A percentile compares a stretch with the other conserved stretches of the same genome.
phyloP scores from a whole-genome alignment of 2,797 vertebrate genomes.

The Glyptemys insculpta region DNA sequence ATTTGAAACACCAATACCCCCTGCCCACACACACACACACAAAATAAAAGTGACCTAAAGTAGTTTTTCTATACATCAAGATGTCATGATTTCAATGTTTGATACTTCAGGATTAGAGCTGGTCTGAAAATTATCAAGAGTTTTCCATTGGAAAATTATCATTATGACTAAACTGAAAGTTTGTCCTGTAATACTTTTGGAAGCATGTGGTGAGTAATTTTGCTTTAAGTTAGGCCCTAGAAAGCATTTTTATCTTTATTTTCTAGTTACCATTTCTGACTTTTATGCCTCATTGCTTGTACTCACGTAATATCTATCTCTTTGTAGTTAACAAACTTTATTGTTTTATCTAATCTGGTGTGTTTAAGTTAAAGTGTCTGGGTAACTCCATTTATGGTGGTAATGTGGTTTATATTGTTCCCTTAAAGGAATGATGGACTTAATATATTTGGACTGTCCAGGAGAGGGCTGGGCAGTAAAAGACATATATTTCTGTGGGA shows the following conservation, averaged over 20 bases:
- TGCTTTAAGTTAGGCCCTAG: neutral
- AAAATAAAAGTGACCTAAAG: neutral
- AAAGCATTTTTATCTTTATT: neutral
- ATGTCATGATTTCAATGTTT: neutral
- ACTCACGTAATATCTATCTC: neutral
- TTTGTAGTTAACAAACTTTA: neutral
- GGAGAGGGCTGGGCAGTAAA: no score
- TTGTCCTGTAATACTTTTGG: neutral
- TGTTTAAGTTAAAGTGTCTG: neutral
- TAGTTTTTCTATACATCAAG: neutral
- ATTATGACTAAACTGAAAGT: neutral
- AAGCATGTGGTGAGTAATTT: neutral
- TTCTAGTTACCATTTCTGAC: neutral
- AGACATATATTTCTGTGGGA: no score
- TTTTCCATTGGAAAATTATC: neutral
- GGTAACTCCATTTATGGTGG: neutral
- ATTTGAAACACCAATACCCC: neutral
- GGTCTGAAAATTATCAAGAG: neutral
- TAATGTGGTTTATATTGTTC: neutral
- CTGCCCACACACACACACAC: neutral
- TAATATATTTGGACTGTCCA: neutral
- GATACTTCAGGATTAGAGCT: neutral
- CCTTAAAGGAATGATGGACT: neutral
- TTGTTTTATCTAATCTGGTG: neutral
- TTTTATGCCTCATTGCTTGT: neutral